Percentiles rank a stretch among this genome's conserved stretches.
Conservation (phyloP, 2,888 invertebrate genomes). For the Ornithoptera alexandrae region DNA sequence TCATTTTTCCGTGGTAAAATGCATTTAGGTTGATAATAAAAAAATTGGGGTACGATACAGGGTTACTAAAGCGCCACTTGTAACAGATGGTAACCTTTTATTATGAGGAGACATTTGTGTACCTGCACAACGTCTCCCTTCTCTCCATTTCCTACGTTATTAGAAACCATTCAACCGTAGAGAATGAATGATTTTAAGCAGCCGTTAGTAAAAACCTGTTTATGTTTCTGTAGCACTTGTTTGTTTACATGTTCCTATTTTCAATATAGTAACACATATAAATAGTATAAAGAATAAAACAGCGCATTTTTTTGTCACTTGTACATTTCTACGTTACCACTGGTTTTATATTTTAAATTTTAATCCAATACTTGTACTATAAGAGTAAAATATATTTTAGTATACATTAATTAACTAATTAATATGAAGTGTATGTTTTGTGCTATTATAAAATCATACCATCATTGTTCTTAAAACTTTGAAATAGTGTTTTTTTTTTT, state of each 20-base stretch:
- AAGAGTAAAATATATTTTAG: no score
- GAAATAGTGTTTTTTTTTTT: no score
- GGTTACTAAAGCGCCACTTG: conserved; percentile 31
- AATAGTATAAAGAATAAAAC: no score
- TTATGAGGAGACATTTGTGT: conserved; percentile 49
- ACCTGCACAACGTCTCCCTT: conserved; percentile 62
- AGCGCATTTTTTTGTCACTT: no score
- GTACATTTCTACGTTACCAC: no score
- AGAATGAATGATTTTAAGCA: conserved; percentile 68
- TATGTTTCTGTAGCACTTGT: conserved; percentile 32
- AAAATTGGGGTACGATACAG: not conserved
- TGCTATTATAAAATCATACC: no score
- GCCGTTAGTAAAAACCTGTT: conserved; percentile 56
- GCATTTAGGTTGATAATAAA: not conserved
- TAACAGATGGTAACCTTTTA: conserved; percentile 45
- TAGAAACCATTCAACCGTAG: conserved; percentile 63
- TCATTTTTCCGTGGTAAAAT: not conserved
- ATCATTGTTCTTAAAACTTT: no score
- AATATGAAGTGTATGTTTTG: no score
- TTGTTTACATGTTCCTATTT: conserved; percentile 1
- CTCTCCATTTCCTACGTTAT: conserved; percentile 53
- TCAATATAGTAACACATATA: no score
- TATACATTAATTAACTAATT: no score
- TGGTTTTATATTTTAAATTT: no score
- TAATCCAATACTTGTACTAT: no score